Base-by-base conservation (phyloP, 2,113 vertebrate genomes). In the Gambusia holbrooki region DNA sequence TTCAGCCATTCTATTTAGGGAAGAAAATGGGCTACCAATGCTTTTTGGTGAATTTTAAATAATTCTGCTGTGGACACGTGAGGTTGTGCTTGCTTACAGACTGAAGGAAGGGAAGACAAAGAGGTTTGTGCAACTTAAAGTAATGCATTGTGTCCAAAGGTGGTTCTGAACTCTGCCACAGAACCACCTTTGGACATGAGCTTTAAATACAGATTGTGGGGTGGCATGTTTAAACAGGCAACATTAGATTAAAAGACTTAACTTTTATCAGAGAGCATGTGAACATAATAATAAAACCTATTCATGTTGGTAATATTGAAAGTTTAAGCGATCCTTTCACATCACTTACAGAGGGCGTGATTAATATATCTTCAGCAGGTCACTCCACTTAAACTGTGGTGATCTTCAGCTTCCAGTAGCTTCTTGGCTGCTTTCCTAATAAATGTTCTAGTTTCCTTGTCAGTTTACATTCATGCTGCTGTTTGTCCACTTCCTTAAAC, bases 51-150 rank as follows among this genome's bases (percentile, higher is more conserved):
- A 62, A 58, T 51, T 73, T 63, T 73, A 17, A 19, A 79, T n/a
- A 74, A 28, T 69, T 32, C 25, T 27, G 0, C 30, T 28, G 28
- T 33, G 29, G 29, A 66, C 69, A 51, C 62, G 1, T 48, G 71
- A 74, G 66, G 69, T 22, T n/a, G 37, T 33, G 42, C 25, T 42
- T 10, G 29, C 37, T 66, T 35, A 70, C 4, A 35, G 62, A 62
- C 28, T 33, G 30, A 54, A 73, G 4, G 60, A 25, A 13, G 63
- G 40, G 13, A 70, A 68, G 58, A 73, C 70, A 63, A 3, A 37
- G n/a, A 22, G 37, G 54, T 64, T 73, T 64, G 58, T 79, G 70
- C 77, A 69, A 73, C 32, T 64, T 60, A 0, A 8, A 51, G 71
- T 60, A 69, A 74, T 27, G 28, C 29, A 51, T 10, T 60, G 2